phyloP scores from a whole-genome alignment of 2,113 vertebrate species.

The Hiodon tergisus region DNA sequence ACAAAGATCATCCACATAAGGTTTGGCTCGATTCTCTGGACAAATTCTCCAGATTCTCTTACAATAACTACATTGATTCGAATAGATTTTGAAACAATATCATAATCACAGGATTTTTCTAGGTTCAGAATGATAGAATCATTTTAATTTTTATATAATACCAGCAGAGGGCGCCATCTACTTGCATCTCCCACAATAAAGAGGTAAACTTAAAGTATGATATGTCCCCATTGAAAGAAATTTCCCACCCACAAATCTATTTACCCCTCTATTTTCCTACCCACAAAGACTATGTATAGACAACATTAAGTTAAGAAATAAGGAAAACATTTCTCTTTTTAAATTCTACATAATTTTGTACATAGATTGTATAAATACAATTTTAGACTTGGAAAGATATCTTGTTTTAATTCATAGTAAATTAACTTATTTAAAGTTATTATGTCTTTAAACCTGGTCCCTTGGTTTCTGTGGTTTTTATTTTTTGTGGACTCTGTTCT shows the following conservation, averaged over 20 bases:
- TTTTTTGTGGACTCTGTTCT: neutral
- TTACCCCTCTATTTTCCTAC: no score
- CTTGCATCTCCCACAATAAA: neutral
- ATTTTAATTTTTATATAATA: neutral
- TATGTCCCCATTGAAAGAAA: neutral
- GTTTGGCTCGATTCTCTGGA: constrained; percentile 60
- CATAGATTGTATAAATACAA: neutral
- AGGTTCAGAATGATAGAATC: no score
- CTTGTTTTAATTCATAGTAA: neutral
- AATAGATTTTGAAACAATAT: no score
- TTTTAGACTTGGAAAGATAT: neutral
- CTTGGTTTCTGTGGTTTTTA: neutral
- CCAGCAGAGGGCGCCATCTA: constrained; percentile 7
- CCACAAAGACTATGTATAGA: no score
- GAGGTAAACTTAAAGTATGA: neutral
- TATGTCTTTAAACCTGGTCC: neutral
- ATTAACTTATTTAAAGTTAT: neutral
- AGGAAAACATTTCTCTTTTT: no score
- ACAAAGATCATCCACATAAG: constrained; percentile 98
- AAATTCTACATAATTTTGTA: no score
- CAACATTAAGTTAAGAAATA: no score
- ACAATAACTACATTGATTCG: constrained; percentile 59
- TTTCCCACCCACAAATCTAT: neutral
- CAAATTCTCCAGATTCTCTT: constrained; percentile 53
- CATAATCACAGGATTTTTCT: no score